Evolutionary conservation across 2,797 vertebrate genomes (phyloP).

Genomic region (Trichosurus vulpecula): DNA sequence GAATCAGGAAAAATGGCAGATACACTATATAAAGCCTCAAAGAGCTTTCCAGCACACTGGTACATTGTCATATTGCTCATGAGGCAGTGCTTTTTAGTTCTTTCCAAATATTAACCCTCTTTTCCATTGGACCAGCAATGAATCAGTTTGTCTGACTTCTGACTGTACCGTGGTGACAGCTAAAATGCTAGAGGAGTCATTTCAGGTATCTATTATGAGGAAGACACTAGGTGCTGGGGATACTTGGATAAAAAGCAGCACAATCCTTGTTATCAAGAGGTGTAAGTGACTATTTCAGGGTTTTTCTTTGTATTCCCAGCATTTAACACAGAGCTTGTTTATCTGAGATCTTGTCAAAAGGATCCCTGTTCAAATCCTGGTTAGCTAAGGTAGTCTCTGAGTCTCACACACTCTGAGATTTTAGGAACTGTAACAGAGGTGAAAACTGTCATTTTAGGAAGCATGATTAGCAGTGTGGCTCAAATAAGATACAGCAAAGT

Average conservation of each 20-base stretch:
- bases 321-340: not conserved
- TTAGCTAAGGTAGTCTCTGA: not conserved
- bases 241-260: not conserved
- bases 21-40: not conserved
- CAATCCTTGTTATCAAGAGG: not conserved
- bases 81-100: not conserved
- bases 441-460: not conserved
- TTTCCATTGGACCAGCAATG: not conserved
- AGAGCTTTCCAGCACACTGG: not conserved
- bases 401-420: not conserved
- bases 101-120: not conserved
- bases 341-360: not conserved
- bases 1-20: not conserved
- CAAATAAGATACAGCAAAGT: not conserved
- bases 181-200: not conserved
- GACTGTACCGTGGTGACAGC: not conserved
- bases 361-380: not conserved
- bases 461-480: not conserved
- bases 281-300: not conserved
- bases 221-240: not conserved
- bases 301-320: not conserved
- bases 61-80: not conserved
- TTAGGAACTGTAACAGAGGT: not conserved
- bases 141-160: not conserved
- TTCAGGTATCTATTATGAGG: not conserved